Percentiles rank a stretch among this genome's conserved stretches.
phyloP scores from a whole-genome alignment of 2,797 vertebrate species.

The Smutsia temminckii region DNA sequence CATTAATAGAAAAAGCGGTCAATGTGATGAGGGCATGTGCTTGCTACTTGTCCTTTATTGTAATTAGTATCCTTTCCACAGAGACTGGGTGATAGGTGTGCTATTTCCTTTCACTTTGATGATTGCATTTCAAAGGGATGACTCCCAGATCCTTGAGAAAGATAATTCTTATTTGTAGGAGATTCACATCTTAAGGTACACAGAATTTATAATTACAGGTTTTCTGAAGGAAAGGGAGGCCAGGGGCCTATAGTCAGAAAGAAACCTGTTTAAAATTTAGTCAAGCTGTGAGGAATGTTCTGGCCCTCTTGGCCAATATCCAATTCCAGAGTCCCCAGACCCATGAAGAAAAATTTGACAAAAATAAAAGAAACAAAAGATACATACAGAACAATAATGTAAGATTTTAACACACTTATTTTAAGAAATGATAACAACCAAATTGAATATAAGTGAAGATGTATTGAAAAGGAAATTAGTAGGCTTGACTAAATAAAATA shows the following conservation, averaged over 20 bases:
- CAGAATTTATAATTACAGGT: neutral
- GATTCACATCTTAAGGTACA: neutral
- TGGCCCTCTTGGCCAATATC: too few species aligned
- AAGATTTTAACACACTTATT: neutral
- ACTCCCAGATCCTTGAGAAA: neutral
- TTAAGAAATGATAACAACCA: neutral
- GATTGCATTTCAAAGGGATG: neutral
- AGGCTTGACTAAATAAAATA: neutral
- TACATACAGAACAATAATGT: neutral
- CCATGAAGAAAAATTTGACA: neutral
- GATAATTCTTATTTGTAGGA: neutral
- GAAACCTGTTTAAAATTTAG: neutral
- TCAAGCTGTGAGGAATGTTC: neutral
- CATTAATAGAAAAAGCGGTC: neutral
- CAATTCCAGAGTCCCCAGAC: neutral
- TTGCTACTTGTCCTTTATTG: neutral
- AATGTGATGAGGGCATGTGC: too few species aligned
- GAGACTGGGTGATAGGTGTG: neutral
- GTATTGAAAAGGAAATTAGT: neutral
- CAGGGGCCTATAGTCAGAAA: neutral
- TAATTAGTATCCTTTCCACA: neutral
- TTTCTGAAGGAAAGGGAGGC: neutral
- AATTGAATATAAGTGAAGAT: neutral
- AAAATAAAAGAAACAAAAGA: neutral
- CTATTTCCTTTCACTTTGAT: neutral